Evolutionary conservation across 2,888 invertebrate species (phyloP).

Genomic region (Stenchaetothrips biformis): DNA sequence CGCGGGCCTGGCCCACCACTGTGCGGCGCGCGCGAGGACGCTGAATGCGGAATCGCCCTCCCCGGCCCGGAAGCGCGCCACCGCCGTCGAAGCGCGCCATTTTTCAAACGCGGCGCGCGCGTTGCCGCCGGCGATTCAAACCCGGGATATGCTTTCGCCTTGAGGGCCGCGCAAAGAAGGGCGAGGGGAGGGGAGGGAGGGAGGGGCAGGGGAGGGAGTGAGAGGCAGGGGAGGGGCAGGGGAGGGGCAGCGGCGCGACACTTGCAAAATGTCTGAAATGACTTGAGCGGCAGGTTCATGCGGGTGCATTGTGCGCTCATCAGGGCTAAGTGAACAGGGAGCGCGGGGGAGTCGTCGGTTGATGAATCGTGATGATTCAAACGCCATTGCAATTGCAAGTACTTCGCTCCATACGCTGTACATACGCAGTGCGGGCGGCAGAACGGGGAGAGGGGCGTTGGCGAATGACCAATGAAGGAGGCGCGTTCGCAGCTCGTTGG

Average conservation of each 20-base stretch:
- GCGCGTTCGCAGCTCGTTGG: too few relatives aligned
- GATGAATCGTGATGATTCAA: conserved; percentile 16
- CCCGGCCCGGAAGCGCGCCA: neutral
- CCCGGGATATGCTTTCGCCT: too few relatives aligned
- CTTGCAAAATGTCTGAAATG: conserved; percentile 21
- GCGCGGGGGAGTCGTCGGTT: neutral
- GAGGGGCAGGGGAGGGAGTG: neutral
- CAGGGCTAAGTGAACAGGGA: conserved; percentile 6
- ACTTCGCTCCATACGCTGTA: neutral
- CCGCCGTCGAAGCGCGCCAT: too few relatives aligned
- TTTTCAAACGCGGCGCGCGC: too few relatives aligned
- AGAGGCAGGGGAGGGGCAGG: neutral
- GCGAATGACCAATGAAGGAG: conserved; percentile 3
- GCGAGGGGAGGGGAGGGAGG: neutral
- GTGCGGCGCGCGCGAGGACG: too few relatives aligned
- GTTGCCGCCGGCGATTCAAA: too few relatives aligned
- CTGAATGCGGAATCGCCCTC: neutral
- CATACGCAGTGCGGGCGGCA: neutral
- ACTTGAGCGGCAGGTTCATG: neutral
- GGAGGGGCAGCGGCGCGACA: neutral
- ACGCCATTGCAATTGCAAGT: conserved; percentile 20
- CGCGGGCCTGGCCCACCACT: neutral
- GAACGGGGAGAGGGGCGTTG: neutral
- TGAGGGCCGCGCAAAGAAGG: too few relatives aligned
- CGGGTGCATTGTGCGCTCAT: conserved; percentile 17